These are phyloP conservation scores for Cryptomyrus ogoouensis DNA, from an alignment of 2,113 vertebrate species.

Conservation along the genomic window DNA sequence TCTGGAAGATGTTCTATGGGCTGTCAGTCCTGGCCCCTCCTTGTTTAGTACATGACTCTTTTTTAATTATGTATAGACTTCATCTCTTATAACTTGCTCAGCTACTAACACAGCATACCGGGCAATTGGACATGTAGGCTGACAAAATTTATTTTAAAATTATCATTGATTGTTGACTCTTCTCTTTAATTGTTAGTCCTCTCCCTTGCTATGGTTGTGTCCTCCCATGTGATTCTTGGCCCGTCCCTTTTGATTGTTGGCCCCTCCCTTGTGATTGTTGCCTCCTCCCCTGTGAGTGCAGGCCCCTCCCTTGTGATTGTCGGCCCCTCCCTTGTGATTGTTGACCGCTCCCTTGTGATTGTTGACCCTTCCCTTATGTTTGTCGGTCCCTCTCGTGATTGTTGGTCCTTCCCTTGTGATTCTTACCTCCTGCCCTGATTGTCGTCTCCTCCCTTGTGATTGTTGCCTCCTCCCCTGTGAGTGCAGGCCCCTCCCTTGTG, in stretches of 20 bases:
- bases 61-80: background rate
- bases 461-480: too few species aligned
- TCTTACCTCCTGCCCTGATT: too few species aligned
- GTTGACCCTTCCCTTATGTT: background rate
- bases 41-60: background rate
- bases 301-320: fast-evolving
- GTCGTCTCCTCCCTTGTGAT: background rate
- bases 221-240: too few species aligned
- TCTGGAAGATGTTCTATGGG: background rate
- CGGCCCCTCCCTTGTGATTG: background rate
- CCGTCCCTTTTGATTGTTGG: too few species aligned
- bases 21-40: background rate
- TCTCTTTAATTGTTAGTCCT: background rate
- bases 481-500: background rate
- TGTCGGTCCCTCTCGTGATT: background rate
- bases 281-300: too few species aligned
- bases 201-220: too few species aligned
- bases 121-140: background rate
- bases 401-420: too few species aligned
- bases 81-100: background rate
- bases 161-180: background rate
- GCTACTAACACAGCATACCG: background rate
- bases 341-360: background rate
- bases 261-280: too few species aligned
- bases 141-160: background rate